Evolutionary conservation across 2,888 invertebrate genomes (phyloP).

Genomic region (Neoscelio sp.): DNA sequence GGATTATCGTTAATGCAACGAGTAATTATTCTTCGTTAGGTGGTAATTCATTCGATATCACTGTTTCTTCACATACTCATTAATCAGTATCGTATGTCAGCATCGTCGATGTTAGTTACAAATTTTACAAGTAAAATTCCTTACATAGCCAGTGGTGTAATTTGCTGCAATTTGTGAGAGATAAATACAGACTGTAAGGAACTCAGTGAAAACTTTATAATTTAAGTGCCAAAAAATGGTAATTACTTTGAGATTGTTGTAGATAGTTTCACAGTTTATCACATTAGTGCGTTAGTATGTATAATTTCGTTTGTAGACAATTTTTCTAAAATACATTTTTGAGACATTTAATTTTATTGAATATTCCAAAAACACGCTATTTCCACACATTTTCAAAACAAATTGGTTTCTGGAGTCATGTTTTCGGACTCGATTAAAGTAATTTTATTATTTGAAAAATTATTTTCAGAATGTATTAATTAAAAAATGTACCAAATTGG

Average conservation of each 20-base stretch:
- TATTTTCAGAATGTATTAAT: too few relatives aligned
- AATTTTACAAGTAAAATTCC: conserved; percentile 55
- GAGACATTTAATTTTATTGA: too few relatives aligned
- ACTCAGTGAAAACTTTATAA: conserved; percentile 52
- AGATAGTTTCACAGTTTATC: conserved; percentile 33
- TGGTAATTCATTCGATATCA: conserved; percentile 23
- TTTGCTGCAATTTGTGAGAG: conserved; percentile 58
- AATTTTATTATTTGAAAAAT: too few relatives aligned
- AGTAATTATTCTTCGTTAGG: too few relatives aligned
- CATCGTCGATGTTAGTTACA: conserved; percentile 39
- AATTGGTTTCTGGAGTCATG: too few relatives aligned
- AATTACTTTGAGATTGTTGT: conserved; percentile 49
- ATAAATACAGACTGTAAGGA: conserved; percentile 51
- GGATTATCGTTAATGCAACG: too few relatives aligned
- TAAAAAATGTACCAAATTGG: too few relatives aligned
- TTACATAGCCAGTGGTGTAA: conserved; percentile 34
- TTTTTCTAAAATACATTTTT: too few relatives aligned
- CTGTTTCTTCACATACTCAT: conserved; percentile 7
- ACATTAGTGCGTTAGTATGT: conserved; percentile 19
- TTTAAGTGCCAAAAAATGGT: conserved; percentile 54
- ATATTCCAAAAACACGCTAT: too few relatives aligned
- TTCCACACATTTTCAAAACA: too few relatives aligned
- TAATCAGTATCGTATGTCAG: conserved; percentile 54
- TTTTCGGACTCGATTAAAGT: too few relatives aligned
- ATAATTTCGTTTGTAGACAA: conserved; percentile 12